A percentile compares a stretch with the other conserved stretches of the same genome.
Conservation (phyloP, 1,140 invertebrate genomes). For the Drosophila santomea region DNA sequence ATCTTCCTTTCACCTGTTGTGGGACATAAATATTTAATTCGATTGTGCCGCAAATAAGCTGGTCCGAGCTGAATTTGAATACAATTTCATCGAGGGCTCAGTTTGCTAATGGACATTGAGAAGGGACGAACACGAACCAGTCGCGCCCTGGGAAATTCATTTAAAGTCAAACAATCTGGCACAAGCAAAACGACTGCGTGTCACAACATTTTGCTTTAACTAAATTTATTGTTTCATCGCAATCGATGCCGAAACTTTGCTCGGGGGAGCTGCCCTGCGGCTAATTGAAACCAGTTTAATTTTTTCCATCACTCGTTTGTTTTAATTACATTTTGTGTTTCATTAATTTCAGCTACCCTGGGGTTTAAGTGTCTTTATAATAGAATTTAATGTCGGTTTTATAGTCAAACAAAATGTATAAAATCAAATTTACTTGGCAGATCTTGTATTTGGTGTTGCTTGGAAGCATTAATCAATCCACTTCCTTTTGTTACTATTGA, state of each 20-base stretch:
- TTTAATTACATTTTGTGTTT: constrained; percentile 3
- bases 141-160: constrained; percentile 17
- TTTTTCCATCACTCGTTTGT: background rate
- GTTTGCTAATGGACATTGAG: constrained; percentile 1
- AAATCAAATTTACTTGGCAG: too few species aligned
- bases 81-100: constrained; percentile 50
- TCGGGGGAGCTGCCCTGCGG: background rate
- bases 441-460: too few species aligned
- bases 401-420: too few species aligned
- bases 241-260: constrained; percentile 21
- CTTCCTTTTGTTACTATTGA: too few species aligned
- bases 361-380: background rate
- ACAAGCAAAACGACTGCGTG: constrained; percentile 12
- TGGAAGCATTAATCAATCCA: too few species aligned
- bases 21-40: constrained; percentile 79
- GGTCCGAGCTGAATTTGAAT: constrained; percentile 56
- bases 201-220: constrained; percentile 20
- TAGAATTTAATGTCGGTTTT: background rate
- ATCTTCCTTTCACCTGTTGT: constrained; percentile 9
- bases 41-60: constrained; percentile 61
- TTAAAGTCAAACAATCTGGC: constrained; percentile 46
- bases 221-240: constrained; percentile 39
- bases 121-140: background rate
- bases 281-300: background rate
- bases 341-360: background rate